A percentile compares a stretch with the other conserved stretches of the same genome.
phyloP scores from a whole-genome alignment of 2,113 vertebrate genomes.

The Otis tarda region DNA sequence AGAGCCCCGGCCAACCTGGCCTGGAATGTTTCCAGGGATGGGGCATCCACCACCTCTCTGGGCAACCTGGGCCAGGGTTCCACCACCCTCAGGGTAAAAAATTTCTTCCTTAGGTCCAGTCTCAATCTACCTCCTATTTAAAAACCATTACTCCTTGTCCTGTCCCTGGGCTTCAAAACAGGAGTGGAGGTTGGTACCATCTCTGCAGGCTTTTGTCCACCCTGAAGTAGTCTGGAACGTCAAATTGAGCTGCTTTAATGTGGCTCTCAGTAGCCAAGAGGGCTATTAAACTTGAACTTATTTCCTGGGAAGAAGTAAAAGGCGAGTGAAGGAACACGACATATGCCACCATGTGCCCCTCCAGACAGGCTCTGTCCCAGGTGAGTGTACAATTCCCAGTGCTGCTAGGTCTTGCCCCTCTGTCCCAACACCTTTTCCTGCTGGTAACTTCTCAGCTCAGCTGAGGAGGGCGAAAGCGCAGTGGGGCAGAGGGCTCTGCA shows the following conservation, averaged over 20 bases:
- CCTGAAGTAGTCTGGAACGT: background rate
- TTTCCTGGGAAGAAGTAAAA: background rate
- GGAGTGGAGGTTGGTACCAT: too few species aligned
- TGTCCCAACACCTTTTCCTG: background rate
- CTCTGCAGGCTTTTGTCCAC: background rate
- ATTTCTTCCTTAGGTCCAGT: too few species aligned
- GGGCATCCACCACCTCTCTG: too few species aligned
- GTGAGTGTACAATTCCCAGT: accelerated
- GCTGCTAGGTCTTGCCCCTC: background rate
- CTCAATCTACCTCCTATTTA: too few species aligned
- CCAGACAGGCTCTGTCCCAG: accelerated
- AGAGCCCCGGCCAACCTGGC: too few species aligned
- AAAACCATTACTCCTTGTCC: too few species aligned
- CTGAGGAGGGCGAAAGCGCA: too few species aligned
- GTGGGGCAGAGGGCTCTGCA: background rate
- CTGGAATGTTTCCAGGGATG: too few species aligned
- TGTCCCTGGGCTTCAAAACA: background rate
- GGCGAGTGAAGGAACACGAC: accelerated
- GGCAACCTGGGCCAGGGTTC: too few species aligned
- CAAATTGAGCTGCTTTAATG: background rate
- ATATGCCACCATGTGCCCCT: accelerated
- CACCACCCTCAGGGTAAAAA: too few species aligned
- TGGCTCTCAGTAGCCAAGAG: too few species aligned
- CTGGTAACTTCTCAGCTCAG: accelerated
- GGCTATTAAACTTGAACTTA: background rate